Evolutionary conservation across 1,140 invertebrate species (phyloP).

Genomic region (Eupeodes corollae): DNA sequence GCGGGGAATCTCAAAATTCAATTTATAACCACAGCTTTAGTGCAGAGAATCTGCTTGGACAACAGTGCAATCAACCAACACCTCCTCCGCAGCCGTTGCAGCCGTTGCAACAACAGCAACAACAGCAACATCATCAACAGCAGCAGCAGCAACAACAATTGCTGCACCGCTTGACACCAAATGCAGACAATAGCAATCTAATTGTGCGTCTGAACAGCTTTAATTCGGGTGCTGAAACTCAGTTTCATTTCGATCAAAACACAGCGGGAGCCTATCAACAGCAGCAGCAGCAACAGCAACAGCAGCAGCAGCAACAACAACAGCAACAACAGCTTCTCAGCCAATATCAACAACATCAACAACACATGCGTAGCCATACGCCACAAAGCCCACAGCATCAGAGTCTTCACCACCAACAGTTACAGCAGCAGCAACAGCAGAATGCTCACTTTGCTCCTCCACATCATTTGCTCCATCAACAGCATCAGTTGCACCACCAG

Average conservation of each 20-base stretch:
- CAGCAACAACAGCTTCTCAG: constrained; percentile 18
- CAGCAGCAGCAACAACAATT: constrained; percentile 19
- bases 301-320: constrained; percentile 19
- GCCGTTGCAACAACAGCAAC: background rate
- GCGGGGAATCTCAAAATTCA: constrained; percentile 34
- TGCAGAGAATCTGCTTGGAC: constrained; percentile 24
- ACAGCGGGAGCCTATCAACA: constrained; percentile 20
- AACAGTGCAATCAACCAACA: constrained; percentile 1
- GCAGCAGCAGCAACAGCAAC: constrained; percentile 16
- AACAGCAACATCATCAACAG: constrained; percentile 2
- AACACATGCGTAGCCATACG: constrained; percentile 29
- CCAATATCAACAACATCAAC: constrained; percentile 21
- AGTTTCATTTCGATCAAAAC: constrained; percentile 27
- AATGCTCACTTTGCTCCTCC: constrained; percentile 26
- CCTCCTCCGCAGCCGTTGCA: background rate
- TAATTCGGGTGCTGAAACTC: constrained; percentile 12
- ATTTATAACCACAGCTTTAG: constrained; percentile 35
- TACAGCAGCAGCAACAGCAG: constrained; percentile 19
- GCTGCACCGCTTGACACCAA: constrained; percentile 9
- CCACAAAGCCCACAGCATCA: constrained; percentile 25
- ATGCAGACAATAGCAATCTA: constrained; percentile 5
- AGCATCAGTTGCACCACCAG: constrained; percentile 25
- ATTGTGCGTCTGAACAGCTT: constrained; percentile 26
- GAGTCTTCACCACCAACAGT: constrained; percentile 15
- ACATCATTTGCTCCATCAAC: constrained; percentile 20